These are phyloP conservation scores for Carassius auratus DNA, from an alignment of 2,113 vertebrate species.

Conservation along the genomic window DNA sequence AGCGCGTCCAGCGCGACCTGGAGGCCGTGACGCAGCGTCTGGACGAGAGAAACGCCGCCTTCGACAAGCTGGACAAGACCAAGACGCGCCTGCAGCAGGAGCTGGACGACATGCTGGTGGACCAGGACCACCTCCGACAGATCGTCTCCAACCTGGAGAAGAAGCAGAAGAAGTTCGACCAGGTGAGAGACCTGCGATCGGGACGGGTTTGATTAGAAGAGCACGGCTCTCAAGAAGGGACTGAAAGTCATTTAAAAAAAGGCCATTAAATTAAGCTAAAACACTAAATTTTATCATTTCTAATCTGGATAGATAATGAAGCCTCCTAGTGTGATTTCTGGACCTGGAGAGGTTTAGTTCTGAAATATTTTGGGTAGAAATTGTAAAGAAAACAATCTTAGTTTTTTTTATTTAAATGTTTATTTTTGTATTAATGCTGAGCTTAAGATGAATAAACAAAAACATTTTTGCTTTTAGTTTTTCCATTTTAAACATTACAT, in stretches of 20 bases:
- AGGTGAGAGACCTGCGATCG: slow-evolving; percentile 73
- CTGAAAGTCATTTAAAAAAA: neutral
- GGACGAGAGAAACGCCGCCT: slow-evolving; percentile 89
- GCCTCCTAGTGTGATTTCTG: no score
- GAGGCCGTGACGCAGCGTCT: slow-evolving; percentile 83
- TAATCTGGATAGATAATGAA: neutral
- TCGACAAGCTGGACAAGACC: slow-evolving; percentile 96
- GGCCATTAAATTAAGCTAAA: neutral
- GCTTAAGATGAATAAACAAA: no score
- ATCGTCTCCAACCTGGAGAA: slow-evolving; percentile 96
- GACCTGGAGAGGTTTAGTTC: no score
- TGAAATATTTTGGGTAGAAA: no score
- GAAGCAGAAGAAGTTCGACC: slow-evolving; percentile 99
- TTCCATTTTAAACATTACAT: no score
- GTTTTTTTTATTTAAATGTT: no score
- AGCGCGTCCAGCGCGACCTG: slow-evolving; percentile 89
- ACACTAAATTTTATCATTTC: neutral
- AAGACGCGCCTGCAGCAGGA: slow-evolving; percentile 96
- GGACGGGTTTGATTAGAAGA: neutral
- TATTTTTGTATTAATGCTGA: no score
- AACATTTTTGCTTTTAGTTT: no score
- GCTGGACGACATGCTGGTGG: slow-evolving; percentile 91
- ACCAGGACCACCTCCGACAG: slow-evolving; percentile 95
- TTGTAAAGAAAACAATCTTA: no score
- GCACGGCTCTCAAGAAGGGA: neutral